Base-by-base conservation (phyloP, 2,113 vertebrate genomes). In the Macrotus californicus region DNA sequence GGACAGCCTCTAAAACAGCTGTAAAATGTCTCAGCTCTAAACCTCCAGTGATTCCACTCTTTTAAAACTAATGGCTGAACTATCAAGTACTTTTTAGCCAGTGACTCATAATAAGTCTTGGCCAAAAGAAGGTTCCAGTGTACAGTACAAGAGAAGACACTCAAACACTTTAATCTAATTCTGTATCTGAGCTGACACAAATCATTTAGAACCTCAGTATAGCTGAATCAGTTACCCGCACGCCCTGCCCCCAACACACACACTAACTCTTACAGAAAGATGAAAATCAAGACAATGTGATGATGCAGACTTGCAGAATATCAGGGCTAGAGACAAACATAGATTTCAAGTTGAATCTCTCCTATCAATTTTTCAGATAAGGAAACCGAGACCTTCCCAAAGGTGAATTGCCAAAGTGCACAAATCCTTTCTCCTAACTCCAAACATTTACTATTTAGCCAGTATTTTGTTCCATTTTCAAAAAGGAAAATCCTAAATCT, bases 21-120 rank as follows among this genome's bases (percentile, higher is more conserved):
- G 43, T 91, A 94, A 95, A 97, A 94, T 90, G 67, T 91, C 90
- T 67, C 41, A 91, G 73, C 79, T 87, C 76, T 39, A 79, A 96
- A 72, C 54, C 15, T 59, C 77, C 77, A 91, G 39, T n/a, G 56
- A 59, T 39, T 90, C 69, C 13, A 11, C 29, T 26, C 48, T 82
- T 80, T 84, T 92, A 85, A 76, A 91, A 69, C 43, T 21, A 19
- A 64, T 41, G 43, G 72, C 69, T 52, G 77, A 86, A 87, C 0
- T 16, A 76, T 81, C 56, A 84, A 43, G 61, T n/a, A 56, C 48
- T 34, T 92, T 59, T 85, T 52, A 50, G 41, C 5, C 39, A 87
- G 70, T 13, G 24, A 64, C n/a, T 70, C 39, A n/a, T 79, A 48
- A 11, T 59, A 29, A 36, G 39, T 64, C 73, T 64, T 83, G 34